These are phyloP conservation scores for Euura lappo DNA, from an alignment of 1,140 invertebrate species.

Conservation along the genomic window DNA sequence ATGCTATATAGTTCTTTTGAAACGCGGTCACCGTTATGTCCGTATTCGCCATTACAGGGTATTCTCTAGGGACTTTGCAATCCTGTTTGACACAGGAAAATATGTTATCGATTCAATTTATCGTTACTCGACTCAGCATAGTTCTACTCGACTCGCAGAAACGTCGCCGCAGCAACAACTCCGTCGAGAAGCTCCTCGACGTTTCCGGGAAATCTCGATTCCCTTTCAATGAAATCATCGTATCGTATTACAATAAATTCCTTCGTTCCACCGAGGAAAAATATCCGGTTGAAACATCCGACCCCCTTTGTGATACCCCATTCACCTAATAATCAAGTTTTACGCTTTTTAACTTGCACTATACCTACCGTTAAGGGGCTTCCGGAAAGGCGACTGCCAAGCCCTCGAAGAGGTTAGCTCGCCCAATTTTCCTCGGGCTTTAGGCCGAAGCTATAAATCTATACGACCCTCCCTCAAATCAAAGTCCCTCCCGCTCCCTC, in stretches of 20 bases:
- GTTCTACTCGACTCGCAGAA: not conserved
- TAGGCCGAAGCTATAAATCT: not conserved
- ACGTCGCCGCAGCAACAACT: not conserved
- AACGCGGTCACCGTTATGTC: not conserved
- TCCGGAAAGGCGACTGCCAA: not conserved
- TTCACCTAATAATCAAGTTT: not conserved
- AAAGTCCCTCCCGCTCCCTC: not conserved
- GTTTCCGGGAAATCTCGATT: too few species aligned
- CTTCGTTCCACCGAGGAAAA: too few species aligned
- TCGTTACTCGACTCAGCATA: not conserved
- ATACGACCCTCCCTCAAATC: conserved; percentile 1
- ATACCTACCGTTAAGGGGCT: not conserved
- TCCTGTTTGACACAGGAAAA: not conserved
- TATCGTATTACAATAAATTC: too few species aligned
- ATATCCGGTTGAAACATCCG: too few species aligned
- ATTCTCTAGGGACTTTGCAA: not conserved
- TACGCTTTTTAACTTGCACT: conserved; percentile 1
- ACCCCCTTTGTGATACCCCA: too few species aligned
- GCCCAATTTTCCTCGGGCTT: not conserved
- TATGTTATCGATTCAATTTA: not conserved
- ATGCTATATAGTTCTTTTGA: not conserved
- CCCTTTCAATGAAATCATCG: too few species aligned
- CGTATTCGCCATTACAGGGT: not conserved
- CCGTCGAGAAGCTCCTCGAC: too few species aligned
- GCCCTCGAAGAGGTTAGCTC: not conserved